phyloP scores from a whole-genome alignment of 2,113 vertebrate genomes.

The Mola mola region DNA sequence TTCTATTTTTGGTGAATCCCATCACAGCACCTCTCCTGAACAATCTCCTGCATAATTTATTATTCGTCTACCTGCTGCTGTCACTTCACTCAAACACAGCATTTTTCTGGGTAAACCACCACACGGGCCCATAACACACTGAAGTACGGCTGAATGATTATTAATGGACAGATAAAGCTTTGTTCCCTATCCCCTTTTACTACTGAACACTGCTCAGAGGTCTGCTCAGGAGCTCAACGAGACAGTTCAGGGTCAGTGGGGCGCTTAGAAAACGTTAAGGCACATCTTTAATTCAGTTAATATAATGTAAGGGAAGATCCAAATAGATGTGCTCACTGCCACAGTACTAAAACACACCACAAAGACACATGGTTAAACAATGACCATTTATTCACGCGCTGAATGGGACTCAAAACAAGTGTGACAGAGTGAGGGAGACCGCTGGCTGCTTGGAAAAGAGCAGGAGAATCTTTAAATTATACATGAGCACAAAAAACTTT shows the following conservation, averaged over 20 bases:
- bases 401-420: conserved; percentile 64
- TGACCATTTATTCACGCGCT: conserved; percentile 77
- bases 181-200: background rate
- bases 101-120: conserved; percentile 6
- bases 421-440: conserved; percentile 52
- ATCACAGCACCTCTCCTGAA: conserved; percentile 4
- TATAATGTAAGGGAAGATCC: conserved; percentile 4
- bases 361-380: conserved; percentile 66
- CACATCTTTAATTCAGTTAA: conserved; percentile 23
- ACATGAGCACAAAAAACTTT: conserved; percentile 44
- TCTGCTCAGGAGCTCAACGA: background rate
- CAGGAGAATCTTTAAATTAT: conserved; percentile 51
- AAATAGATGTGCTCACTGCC: conserved; percentile 7
- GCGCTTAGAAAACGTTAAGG: background rate
- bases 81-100: background rate
- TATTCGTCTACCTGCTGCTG: conserved; percentile 1
- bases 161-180: conserved; percentile 4
- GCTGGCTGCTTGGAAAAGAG: conserved; percentile 20
- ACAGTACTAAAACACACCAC: conserved; percentile 35
- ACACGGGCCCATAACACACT: too few relatives aligned
- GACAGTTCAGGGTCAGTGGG: conserved; percentile 1
- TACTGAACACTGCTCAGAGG: background rate
- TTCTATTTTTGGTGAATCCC: background rate
- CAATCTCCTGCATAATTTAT: conserved; percentile 16
- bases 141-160: too few relatives aligned